Evolutionary conservation across 1,140 invertebrate species (phyloP).

Genomic region (Neodiprion virginianus): DNA sequence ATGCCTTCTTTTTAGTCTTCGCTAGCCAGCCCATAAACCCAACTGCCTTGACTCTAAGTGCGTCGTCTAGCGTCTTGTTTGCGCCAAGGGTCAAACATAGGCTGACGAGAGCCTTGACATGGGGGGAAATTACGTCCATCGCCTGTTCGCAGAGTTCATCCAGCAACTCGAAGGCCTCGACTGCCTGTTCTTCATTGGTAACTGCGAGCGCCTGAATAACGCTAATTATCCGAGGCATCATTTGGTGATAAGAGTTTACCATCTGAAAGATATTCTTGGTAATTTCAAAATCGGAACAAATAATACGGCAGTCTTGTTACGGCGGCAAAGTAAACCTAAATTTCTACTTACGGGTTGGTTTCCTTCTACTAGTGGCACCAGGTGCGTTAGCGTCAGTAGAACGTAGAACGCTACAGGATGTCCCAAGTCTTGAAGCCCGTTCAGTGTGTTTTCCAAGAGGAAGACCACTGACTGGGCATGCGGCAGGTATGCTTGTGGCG

Average conservation of each 20-base stretch:
- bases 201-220: constrained; percentile 65
- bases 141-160: constrained; percentile 76
- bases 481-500: constrained; percentile 65
- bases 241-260: constrained; percentile 67
- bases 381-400: constrained; percentile 67
- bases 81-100: constrained; percentile 71
- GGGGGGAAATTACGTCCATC: constrained; percentile 68
- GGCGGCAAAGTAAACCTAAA: constrained; percentile 22
- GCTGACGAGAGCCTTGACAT: constrained; percentile 70
- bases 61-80: constrained; percentile 64
- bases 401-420: constrained; percentile 67
- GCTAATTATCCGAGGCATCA: constrained; percentile 70
- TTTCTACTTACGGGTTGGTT: constrained; percentile 65
- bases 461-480: constrained; percentile 63
- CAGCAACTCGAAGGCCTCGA: constrained; percentile 74
- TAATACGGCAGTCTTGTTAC: background rate
- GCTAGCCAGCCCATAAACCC: constrained; percentile 71
- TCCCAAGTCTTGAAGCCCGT: constrained; percentile 58
- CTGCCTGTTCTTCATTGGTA: constrained; percentile 67
- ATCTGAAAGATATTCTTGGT: constrained; percentile 49
- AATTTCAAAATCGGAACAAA: constrained; percentile 14
- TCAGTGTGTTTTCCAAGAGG: constrained; percentile 64
- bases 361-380: constrained; percentile 65
- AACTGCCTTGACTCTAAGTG: constrained; percentile 72
- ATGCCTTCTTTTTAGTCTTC: constrained; percentile 74